These are phyloP conservation scores for Columba janthina DNA, from an alignment of 2,113 vertebrate species.

Conservation along the genomic window DNA sequence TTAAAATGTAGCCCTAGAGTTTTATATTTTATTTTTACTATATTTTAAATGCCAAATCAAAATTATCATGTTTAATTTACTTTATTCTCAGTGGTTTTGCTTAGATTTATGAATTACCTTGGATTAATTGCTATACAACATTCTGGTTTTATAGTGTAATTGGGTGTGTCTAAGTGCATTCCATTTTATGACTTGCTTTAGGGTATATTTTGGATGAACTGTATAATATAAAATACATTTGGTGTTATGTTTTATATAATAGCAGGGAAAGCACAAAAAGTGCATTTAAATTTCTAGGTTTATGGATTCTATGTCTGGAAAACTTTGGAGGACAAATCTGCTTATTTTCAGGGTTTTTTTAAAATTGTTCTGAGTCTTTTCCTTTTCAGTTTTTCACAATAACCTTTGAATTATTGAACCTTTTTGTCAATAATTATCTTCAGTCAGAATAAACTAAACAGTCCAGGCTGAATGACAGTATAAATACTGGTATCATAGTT, in stretches of 20 bases:
- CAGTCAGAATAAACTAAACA: neutral
- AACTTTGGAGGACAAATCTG: constrained; percentile 8
- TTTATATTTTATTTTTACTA: constrained; percentile 15
- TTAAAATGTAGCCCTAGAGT: neutral
- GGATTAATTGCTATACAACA: constrained; percentile 58
- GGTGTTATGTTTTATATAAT: constrained; percentile 41
- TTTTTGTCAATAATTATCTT: neutral
- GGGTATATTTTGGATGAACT: constrained; percentile 63
- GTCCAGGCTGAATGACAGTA: neutral
- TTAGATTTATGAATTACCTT: constrained; percentile 66
- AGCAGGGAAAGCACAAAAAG: constrained; percentile 47
- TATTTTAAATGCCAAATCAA: constrained; percentile 48
- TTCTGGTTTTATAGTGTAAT: constrained; percentile 68
- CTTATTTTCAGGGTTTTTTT: constrained; percentile 10
- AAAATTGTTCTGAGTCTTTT: neutral
- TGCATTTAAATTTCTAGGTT: constrained; percentile 11
- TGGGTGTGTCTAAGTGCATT: constrained; percentile 67
- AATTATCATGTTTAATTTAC: constrained; percentile 37
- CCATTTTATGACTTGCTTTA: constrained; percentile 65
- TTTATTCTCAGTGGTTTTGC: constrained; percentile 57
- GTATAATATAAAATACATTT: constrained; percentile 57
- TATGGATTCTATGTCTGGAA: constrained; percentile 36
- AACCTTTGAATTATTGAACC: neutral
- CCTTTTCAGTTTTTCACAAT: neutral
- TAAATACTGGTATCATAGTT: neutral